Evolutionary conservation across 1,140 invertebrate species (phyloP), one percentile per base, ranked within the genome.

Genomic region (Drosophila baimaii): DNA sequence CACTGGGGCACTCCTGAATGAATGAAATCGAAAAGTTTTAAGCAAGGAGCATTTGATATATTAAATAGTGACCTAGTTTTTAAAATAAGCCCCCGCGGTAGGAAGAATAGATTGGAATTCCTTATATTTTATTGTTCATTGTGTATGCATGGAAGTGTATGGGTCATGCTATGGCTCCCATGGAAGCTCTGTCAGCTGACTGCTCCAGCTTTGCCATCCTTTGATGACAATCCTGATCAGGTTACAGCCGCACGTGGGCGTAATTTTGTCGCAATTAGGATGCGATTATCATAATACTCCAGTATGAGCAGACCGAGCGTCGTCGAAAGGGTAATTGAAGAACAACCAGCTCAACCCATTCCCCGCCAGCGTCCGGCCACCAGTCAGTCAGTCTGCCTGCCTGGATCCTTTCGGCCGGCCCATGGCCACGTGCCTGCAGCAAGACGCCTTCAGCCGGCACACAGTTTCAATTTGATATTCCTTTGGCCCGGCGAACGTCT

Each of bases 241-340:
- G 90, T 91, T 91, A 91, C 90, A 77, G 68, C 73, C 72, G 77
- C 90, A 91, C 90, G 90, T 91, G 90, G 90, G 90, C 83, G 90
- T 91, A 91, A 91, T 91, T 91, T 91, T 91, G 76, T 88, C 84
- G 85, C 90, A 91, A 91, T 91, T 91, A 91, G 90, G 90, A 91
- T 91, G 90, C 90, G 90, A 91, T 91, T 91, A 91, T 90, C 82
- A 90, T 91, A 91, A 91, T 86, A 82, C 71, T n/a, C n/a, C 83
- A 73, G 66, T 83, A 82, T 65, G 83, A 62, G n/a, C n/a, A n/a
- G 66, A n/a, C 63, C 84, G 46, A 69, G 35, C 57, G 46, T 29
- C 39, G 49, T 65, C 81, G 81, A 90, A 89, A 90, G 85, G 85
- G 85, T 89, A 89, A 89, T 89, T 89, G 78, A 89, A 81, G 85